Percentiles rank a stretch among this genome's conserved stretches.
Evolutionary conservation across 2,113 vertebrate genomes (phyloP).

Genomic region (Coryphaenoides rupestris): DNA sequence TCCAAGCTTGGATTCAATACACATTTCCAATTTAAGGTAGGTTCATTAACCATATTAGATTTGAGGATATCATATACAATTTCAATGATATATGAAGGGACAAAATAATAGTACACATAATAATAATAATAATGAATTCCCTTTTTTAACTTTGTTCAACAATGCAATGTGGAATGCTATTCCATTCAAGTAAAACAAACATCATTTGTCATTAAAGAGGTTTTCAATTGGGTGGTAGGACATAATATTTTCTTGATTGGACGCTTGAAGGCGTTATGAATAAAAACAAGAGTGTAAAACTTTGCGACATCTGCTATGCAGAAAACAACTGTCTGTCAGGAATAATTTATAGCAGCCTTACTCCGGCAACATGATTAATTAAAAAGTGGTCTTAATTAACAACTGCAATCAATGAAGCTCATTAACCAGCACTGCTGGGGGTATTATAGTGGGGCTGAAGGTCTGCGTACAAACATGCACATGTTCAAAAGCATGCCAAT

Average conservation of each 20-base stretch:
- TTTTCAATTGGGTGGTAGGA: neutral
- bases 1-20: too few species aligned
- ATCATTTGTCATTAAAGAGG: too few species aligned
- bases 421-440: slow-evolving; percentile 55
- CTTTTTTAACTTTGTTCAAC: too few species aligned
- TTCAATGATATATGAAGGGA: too few species aligned
- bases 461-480: neutral
- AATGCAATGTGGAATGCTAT: too few species aligned
- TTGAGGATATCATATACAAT: too few species aligned
- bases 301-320: slow-evolving; percentile 28
- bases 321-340: slow-evolving; percentile 49
- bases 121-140: too few species aligned
- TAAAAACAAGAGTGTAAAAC: slow-evolving; percentile 15
- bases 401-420: slow-evolving; percentile 55
- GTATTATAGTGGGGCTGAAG: slow-evolving; percentile 28
- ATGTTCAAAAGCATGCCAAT: neutral
- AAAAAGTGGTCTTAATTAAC: slow-evolving; percentile 62
- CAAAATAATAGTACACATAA: too few species aligned
- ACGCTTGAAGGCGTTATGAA: neutral
- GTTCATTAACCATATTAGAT: too few species aligned
- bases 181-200: too few species aligned
- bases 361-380: slow-evolving; percentile 61
- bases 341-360: slow-evolving; percentile 59
- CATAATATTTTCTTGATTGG: neutral
- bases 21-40: too few species aligned